A percentile compares a stretch with the other conserved stretches of the same genome.
These are phyloP conservation scores for Oncorhynchus nerka DNA, from an alignment of 2,113 vertebrate genomes.

Conservation along the genomic window DNA sequence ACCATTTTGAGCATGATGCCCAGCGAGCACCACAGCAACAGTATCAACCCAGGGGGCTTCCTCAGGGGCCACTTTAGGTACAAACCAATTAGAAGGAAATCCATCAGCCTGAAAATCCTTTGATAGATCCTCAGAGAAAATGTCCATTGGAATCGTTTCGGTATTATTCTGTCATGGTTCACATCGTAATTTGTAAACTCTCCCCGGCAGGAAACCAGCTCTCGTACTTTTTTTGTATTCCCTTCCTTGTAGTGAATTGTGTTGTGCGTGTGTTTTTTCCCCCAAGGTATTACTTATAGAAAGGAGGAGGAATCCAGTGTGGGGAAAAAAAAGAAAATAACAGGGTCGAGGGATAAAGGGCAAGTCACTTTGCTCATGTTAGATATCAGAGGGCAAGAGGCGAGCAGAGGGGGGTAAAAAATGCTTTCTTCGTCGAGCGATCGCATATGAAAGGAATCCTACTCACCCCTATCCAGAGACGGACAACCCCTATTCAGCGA, in stretches of 20 bases:
- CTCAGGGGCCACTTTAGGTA: conserved; percentile 98
- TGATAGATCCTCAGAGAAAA: conserved; percentile 87
- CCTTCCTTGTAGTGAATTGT: conserved; percentile 17
- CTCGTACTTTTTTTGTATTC: conserved; percentile 34
- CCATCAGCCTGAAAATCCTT: conserved; percentile 99
- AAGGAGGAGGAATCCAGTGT: conserved; percentile 75
- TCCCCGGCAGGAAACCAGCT: conserved; percentile 31
- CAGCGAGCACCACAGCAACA: conserved; percentile 80
- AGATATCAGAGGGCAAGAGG: conserved; percentile 69
- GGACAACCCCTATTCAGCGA: conserved; percentile 98
- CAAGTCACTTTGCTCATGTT: conserved; percentile 83
- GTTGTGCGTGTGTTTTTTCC: not conserved
- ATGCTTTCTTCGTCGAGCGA: conserved; percentile 85
- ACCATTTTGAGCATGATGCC: conserved; percentile 91
- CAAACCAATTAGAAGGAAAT: conserved; percentile 99
- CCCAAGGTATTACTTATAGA: conserved; percentile 45
- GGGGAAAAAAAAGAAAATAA: conserved; percentile 78
- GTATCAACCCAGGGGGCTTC: conserved; percentile 96
- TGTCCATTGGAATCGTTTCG: conserved; percentile 97
- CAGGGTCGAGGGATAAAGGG: conserved; percentile 72
- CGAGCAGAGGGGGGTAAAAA: conserved; percentile 43
- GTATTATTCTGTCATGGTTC: conserved; percentile 72
- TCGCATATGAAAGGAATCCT: conserved; percentile 95
- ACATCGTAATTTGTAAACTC: conserved; percentile 82
- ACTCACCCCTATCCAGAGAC: conserved; percentile 99